phyloP scores from a whole-genome alignment of 92 coral and sea anemone species.

The Montipora capitata region DNA sequence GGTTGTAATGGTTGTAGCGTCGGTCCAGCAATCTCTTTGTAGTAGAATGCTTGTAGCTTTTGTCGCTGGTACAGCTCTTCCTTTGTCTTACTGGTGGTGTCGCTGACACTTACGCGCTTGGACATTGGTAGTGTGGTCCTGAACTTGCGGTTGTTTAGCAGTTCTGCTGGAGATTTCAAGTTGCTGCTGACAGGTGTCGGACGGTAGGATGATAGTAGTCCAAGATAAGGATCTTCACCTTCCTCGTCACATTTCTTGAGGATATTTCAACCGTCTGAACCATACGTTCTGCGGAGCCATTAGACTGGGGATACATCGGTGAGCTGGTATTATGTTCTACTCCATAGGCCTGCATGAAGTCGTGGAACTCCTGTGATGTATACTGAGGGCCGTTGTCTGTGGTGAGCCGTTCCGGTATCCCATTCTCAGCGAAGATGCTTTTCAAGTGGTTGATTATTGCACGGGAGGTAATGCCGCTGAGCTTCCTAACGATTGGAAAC shows the following conservation, averaged over 20 bases:
- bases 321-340: too few relatives aligned
- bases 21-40: not conserved
- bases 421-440: conserved; percentile 37
- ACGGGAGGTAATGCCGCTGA: conserved; percentile 64
- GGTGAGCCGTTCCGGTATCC: not conserved
- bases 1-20: conserved; percentile 2
- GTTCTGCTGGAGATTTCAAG: conserved; percentile 52
- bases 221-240: conserved; percentile 62
- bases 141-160: conserved; percentile 38
- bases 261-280: conserved; percentile 34
- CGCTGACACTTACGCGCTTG: not conserved
- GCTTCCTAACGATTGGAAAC: conserved; percentile 24
- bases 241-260: conserved; percentile 56
- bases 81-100: not conserved
- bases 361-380: too few relatives aligned
- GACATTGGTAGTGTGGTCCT: conserved; percentile 37
- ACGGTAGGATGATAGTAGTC: conserved; percentile 42
- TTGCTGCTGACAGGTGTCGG: conserved; percentile 45
- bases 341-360: too few relatives aligned
- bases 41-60: not conserved
- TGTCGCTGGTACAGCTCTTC: not conserved
- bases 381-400: conserved; percentile 24
- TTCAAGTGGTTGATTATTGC: conserved; percentile 64
- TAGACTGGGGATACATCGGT: too few relatives aligned
- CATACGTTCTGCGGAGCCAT: not conserved